phyloP scores from a whole-genome alignment of 1,140 invertebrate species.

The Andrena cerasifolii region DNA sequence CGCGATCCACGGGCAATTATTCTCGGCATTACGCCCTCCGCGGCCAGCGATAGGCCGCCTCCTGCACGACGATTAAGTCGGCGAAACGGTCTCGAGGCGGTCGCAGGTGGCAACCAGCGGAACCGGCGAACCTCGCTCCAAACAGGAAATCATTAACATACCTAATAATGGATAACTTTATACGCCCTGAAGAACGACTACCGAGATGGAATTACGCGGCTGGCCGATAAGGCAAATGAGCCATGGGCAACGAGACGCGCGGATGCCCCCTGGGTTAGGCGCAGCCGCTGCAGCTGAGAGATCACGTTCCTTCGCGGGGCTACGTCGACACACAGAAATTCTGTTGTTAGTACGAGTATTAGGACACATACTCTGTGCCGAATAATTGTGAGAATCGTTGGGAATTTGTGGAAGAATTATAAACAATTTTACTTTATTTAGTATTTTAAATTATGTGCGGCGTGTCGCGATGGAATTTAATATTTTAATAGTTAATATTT shows the following conservation, averaged over 20 bases:
- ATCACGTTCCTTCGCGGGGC: too few species aligned
- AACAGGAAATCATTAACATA: slow-evolving; percentile 52
- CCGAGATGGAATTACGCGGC: slow-evolving; percentile 1
- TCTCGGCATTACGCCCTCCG: slow-evolving; percentile 57
- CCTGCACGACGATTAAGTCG: slow-evolving; percentile 47
- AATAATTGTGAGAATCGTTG: too few species aligned
- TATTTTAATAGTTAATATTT: too few species aligned
- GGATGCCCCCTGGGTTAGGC: neutral
- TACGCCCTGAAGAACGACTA: neutral
- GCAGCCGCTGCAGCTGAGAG: too few species aligned
- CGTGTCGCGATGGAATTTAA: too few species aligned
- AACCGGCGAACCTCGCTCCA: neutral
- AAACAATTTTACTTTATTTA: too few species aligned
- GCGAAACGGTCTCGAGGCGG: slow-evolving; percentile 21
- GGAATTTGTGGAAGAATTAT: too few species aligned
- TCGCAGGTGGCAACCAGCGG: slow-evolving; percentile 41
- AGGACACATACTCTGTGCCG: too few species aligned
- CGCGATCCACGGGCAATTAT: slow-evolving; percentile 63
- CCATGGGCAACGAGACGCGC: neutral
- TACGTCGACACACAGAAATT: too few species aligned
- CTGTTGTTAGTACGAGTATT: too few species aligned
- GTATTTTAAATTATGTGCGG: too few species aligned
- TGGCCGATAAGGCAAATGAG: slow-evolving; percentile 1
- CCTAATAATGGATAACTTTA: slow-evolving; percentile 28
- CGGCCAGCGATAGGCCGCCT: slow-evolving; percentile 3